Conservation (phyloP, 2,113 vertebrate genomes). For the Eretmochelys imbricata region DNA sequence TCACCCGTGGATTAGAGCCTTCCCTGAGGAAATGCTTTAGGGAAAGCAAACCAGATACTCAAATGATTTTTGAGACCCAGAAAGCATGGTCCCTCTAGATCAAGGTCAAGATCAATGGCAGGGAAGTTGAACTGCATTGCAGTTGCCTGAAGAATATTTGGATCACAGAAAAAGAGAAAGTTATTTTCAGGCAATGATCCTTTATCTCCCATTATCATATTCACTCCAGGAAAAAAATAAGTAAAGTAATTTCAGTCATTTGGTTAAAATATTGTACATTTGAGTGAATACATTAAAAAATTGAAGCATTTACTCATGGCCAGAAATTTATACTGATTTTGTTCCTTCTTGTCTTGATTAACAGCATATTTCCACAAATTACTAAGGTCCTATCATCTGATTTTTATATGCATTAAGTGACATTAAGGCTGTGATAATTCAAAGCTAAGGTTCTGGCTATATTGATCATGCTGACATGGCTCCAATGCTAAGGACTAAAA, state of each 20-base stretch:
- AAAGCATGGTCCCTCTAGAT: conserved; percentile 1
- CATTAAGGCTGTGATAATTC: not conserved
- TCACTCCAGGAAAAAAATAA: not conserved
- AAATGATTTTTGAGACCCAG: conserved; percentile 7
- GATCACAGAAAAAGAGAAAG: not conserved
- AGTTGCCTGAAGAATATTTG: not conserved
- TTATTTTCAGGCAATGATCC: not conserved
- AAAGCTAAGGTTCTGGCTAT: conserved; percentile 5
- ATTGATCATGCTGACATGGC: not conserved
- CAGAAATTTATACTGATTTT: not conserved
- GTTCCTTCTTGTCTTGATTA: not conserved
- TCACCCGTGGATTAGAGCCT: not conserved
- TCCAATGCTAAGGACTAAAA: conserved; percentile 14
- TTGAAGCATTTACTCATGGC: not conserved
- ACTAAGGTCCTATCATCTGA: not conserved
- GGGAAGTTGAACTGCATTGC: not conserved
- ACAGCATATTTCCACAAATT: not conserved
- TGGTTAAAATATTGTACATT: not conserved
- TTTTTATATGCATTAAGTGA: not conserved
- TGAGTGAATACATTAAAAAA: not conserved
- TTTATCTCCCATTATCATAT: not conserved
- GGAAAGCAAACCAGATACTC: conserved; percentile 24
- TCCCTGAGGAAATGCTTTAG: not conserved
- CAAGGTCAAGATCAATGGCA: not conserved
- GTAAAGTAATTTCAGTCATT: not conserved